These are phyloP conservation scores for Ichneumoninae sp. DNA, from an alignment of 2,888 invertebrate species.

Conservation along the genomic window DNA sequence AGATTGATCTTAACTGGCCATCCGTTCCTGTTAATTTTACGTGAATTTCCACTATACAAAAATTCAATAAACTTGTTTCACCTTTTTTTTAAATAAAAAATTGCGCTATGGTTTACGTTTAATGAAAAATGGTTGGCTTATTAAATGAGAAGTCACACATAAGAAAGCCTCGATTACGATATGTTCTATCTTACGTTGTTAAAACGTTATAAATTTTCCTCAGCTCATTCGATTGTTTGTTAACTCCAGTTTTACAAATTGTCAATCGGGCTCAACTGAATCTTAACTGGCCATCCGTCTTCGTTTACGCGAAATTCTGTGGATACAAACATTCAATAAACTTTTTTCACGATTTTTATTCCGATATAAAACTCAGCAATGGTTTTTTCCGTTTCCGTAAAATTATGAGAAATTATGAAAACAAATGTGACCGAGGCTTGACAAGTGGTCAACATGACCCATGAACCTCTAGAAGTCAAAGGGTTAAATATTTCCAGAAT, in stretches of 20 bases:
- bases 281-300: neutral
- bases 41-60: neutral
- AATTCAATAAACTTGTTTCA: constrained; percentile 13
- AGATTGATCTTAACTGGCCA: neutral
- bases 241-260: constrained; percentile 11
- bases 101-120: neutral
- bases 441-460: neutral
- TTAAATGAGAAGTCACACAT: constrained; percentile 48
- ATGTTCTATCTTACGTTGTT: neutral
- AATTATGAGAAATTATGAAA: neutral
- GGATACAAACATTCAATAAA: neutral
- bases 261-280: neutral
- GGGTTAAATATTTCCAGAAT: neutral
- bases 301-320: neutral
- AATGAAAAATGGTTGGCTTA: neutral
- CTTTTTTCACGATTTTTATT: neutral
- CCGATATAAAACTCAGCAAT: neutral
- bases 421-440: neutral
- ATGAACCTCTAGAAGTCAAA: neutral
- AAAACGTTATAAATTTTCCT: constrained; percentile 10
- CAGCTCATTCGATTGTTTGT: neutral
- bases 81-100: neutral
- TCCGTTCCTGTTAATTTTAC: neutral
- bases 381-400: neutral
- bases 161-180: constrained; percentile 15